These are phyloP conservation scores for Pachyrhynchus sulphureomaculatus DNA, from an alignment of 1,140 invertebrate genomes.

Conservation along the genomic window DNA sequence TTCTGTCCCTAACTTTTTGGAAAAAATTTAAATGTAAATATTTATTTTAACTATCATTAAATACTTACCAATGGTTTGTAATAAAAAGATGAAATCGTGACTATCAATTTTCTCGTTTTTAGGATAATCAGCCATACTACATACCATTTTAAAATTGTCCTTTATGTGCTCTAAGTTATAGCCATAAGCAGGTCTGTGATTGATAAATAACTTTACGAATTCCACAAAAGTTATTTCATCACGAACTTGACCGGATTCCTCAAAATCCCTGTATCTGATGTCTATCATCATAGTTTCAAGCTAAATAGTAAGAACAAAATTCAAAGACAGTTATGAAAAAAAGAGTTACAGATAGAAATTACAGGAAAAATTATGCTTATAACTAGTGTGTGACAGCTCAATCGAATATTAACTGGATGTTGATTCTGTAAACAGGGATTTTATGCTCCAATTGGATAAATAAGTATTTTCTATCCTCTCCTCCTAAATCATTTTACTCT, in stretches of 20 bases:
- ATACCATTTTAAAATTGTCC: constrained; percentile 33
- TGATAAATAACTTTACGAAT: constrained; percentile 71
- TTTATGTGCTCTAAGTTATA: constrained; percentile 48
- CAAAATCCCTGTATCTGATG: constrained; percentile 61
- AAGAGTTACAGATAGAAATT: too few relatives aligned
- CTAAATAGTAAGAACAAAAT: constrained; percentile 54
- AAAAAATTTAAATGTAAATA: too few relatives aligned
- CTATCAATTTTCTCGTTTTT: constrained; percentile 21
- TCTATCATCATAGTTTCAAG: constrained; percentile 68
- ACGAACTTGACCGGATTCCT: constrained; percentile 54
- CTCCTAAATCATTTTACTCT: too few relatives aligned
- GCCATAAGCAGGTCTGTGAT: constrained; percentile 65
- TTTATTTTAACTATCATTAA: too few relatives aligned
- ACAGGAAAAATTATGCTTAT: too few relatives aligned
- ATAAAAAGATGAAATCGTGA: constrained; percentile 35
- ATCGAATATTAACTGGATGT: too few relatives aligned
- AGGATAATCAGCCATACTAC: constrained; percentile 23
- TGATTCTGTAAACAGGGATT: too few relatives aligned
- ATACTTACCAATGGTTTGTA: constrained; percentile 31
- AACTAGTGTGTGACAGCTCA: too few relatives aligned
- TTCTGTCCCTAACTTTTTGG: too few relatives aligned
- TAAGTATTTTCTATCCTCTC: too few relatives aligned
- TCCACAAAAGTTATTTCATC: constrained; percentile 66
- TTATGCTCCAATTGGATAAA: too few relatives aligned
- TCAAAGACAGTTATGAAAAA: too few relatives aligned